These are phyloP conservation scores for Lydus trimaculatus DNA, from an alignment of 2,888 invertebrate genomes.

Conservation along the genomic window DNA sequence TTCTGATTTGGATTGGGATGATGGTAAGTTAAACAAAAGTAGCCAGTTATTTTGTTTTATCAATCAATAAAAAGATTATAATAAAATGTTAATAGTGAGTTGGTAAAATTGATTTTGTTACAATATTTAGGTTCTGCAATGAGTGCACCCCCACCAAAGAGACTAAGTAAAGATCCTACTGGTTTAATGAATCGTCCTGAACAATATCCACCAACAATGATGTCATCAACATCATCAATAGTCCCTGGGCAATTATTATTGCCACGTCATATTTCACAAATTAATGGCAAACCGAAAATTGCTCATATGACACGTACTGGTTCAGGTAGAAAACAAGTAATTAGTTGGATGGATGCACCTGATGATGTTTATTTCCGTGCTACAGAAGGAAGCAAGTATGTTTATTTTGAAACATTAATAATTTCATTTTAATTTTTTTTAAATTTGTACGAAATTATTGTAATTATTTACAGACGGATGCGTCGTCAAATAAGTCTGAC, in stretches of 20 bases:
- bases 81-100: too few species aligned
- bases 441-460: too few species aligned
- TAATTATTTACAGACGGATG: constrained; percentile 74
- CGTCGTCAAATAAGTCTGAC: constrained; percentile 80
- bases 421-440: constrained; percentile 30
- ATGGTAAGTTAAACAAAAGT: constrained; percentile 62
- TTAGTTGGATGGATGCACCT: constrained; percentile 98
- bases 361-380: constrained; percentile 97
- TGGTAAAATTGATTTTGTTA: background rate
- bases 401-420: constrained; percentile 34
- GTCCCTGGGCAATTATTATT: constrained; percentile 71
- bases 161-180: constrained; percentile 79
- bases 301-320: constrained; percentile 80
- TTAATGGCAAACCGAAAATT: constrained; percentile 84
- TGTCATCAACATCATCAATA: constrained; percentile 69
- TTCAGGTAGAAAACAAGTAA: constrained; percentile 85
- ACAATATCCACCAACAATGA: constrained; percentile 76
- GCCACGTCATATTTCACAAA: constrained; percentile 75
- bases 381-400: constrained; percentile 89
- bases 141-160: constrained; percentile 75
- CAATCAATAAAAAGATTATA: background rate
- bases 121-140: constrained; percentile 52
- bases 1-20: constrained; percentile 71
- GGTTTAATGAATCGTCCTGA: constrained; percentile 71
- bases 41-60: background rate